These are phyloP conservation scores for Diloba caeruleocephala DNA, from an alignment of 2,888 invertebrate genomes.

Conservation along the genomic window DNA sequence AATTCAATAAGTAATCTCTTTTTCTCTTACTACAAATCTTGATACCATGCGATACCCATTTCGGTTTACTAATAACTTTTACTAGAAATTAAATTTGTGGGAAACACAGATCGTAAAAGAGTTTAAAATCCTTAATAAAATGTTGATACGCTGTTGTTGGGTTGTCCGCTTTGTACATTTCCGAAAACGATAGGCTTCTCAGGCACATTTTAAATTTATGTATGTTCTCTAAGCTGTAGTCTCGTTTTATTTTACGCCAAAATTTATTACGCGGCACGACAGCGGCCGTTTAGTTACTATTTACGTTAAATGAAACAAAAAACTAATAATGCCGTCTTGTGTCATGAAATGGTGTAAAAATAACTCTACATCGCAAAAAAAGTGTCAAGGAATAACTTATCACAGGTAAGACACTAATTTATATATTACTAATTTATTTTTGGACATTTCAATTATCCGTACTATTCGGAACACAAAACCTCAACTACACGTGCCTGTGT, in stretches of 20 bases:
- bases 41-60: constrained; percentile 3
- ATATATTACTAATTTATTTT: no score
- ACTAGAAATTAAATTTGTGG: background rate
- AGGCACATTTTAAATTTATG: constrained; percentile 2
- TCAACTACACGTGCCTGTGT: no score
- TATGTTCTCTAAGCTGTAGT: constrained; percentile 1
- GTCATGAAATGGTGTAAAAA: no score
- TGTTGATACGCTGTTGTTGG: background rate
- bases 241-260: background rate
- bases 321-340: no score
- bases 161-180: background rate
- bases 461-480: no score
- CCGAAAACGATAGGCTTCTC: background rate
- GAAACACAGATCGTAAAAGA: constrained; percentile 7
- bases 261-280: no score
- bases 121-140: constrained; percentile 1
- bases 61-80: constrained; percentile 1
- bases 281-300: no score
- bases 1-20: background rate
- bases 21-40: constrained; percentile 6
- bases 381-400: no score
- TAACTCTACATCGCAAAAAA: no score
- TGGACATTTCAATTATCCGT: no score
- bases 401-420: no score
- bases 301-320: no score